Evolutionary conservation across 2,888 invertebrate species (phyloP).

Genomic region (Epinotia demarniana): DNA sequence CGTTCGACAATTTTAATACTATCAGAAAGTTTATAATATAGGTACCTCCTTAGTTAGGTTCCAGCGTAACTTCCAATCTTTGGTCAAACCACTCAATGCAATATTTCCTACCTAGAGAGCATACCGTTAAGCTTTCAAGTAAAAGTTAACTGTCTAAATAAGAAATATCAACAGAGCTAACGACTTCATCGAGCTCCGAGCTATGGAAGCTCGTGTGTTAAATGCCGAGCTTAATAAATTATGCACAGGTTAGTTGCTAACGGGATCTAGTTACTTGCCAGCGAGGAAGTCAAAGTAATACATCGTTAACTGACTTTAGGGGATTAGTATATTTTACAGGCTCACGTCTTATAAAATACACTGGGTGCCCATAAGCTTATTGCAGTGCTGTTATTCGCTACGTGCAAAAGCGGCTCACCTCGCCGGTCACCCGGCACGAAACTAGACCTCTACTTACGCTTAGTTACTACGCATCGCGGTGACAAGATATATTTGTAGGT

Average conservation of each 20-base stretch:
- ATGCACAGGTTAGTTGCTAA: constrained; percentile 20
- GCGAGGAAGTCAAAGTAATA: neutral
- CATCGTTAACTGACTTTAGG: neutral
- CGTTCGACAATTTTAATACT: neutral
- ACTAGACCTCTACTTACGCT: too few species aligned
- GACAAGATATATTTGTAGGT: too few species aligned
- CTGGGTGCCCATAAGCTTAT: neutral
- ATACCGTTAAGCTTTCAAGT: constrained; percentile 43
- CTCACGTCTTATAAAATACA: neutral
- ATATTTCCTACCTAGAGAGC: constrained; percentile 19
- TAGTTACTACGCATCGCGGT: too few species aligned
- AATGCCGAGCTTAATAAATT: constrained; percentile 25
- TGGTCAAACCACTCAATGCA: constrained; percentile 18
- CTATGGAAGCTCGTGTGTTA: constrained; percentile 25
- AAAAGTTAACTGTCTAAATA: constrained; percentile 41
- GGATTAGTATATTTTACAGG: neutral
- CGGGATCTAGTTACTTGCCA: constrained; percentile 20
- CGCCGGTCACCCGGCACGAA: too few species aligned
- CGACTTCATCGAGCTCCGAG: constrained; percentile 39
- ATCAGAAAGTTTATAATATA: neutral
- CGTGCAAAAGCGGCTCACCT: too few species aligned
- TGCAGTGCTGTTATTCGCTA: neutral
- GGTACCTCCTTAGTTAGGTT: too few species aligned
- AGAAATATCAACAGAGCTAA: constrained; percentile 46
- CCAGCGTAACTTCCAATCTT: neutral